Evolutionary conservation across 2,113 vertebrate species (phyloP).

Genomic region (Pygoscelis antarcticus): DNA sequence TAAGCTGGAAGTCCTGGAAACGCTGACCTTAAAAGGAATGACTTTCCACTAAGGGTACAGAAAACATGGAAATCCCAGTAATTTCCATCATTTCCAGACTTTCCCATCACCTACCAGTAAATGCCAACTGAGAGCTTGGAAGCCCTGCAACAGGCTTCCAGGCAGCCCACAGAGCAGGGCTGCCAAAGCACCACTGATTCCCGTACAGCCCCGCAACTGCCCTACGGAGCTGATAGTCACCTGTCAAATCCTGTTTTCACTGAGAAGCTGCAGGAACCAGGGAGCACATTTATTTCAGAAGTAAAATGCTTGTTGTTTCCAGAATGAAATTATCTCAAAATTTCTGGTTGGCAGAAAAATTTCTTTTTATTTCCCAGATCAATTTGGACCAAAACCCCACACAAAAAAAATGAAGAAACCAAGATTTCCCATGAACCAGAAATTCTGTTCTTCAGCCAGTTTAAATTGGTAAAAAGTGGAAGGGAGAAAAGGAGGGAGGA

Average conservation of each 20-base stretch:
- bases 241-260: constrained; percentile 36
- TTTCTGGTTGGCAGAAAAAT: not conserved
- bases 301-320: not conserved
- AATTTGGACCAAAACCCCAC: not conserved
- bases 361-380: not conserved
- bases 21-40: not conserved
- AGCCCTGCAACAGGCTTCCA: not conserved
- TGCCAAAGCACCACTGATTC: not conserved
- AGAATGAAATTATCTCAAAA: not conserved
- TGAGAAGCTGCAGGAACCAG: constrained; percentile 23
- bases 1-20: not conserved
- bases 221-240: not conserved
- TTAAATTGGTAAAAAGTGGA: not conserved
- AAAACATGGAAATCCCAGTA: constrained; percentile 15
- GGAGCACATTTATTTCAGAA: not conserved
- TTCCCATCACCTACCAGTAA: not conserved
- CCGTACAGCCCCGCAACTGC: not conserved
- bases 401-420: not conserved
- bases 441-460: not conserved
- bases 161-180: not conserved
- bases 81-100: constrained; percentile 1
- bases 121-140: not conserved
- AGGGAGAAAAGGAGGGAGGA: not conserved
- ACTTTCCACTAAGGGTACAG: not conserved
- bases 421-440: not conserved